A percentile compares a stretch with the other conserved stretches of the same genome.
Conservation (phyloP, 2,888 invertebrate genomes). For the Drosophila nigritarsus region DNA sequence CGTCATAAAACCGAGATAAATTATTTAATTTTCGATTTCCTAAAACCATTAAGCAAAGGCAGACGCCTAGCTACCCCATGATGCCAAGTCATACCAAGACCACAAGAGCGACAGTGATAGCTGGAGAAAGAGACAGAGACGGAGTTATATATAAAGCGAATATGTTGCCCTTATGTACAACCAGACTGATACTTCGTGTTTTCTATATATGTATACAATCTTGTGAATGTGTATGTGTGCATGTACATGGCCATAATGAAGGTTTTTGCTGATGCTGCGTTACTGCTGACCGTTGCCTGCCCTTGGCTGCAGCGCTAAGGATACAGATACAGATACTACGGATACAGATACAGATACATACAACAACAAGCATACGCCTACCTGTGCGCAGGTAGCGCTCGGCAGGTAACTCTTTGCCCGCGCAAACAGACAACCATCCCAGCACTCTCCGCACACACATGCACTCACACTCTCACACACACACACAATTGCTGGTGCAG, state of each 20-base stretch:
- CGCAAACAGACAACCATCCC: slow-evolving; percentile 53
- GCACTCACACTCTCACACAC: slow-evolving; percentile 26
- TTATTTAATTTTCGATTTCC: slow-evolving; percentile 80
- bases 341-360: slow-evolving; percentile 36
- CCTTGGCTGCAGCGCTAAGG: slow-evolving; percentile 55
- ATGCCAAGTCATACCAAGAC: slow-evolving; percentile 63
- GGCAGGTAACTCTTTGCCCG: slow-evolving; percentile 71
- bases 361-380: slow-evolving; percentile 71
- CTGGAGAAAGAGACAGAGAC: slow-evolving; percentile 6
- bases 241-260: slow-evolving; percentile 46
- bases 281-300: slow-evolving; percentile 61
- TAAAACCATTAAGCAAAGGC: slow-evolving; percentile 76
- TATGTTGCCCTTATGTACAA: slow-evolving; percentile 38
- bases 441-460: slow-evolving; percentile 15
- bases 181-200: slow-evolving; percentile 21
- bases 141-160: slow-evolving; percentile 1
- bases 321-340: slow-evolving; percentile 48
- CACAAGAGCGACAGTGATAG: slow-evolving; percentile 7
- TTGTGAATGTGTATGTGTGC: slow-evolving; percentile 4
- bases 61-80: slow-evolving; percentile 68
- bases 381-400: slow-evolving; percentile 71
- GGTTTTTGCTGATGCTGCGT: slow-evolving; percentile 51
- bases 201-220: slow-evolving; percentile 11
- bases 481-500: slow-evolving; percentile 52
- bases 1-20: slow-evolving; percentile 79